Percentiles rank a stretch among this genome's conserved stretches.
These are phyloP conservation scores for Setipinna tenuifilis DNA, from an alignment of 2,797 vertebrate species.

Conservation along the genomic window DNA sequence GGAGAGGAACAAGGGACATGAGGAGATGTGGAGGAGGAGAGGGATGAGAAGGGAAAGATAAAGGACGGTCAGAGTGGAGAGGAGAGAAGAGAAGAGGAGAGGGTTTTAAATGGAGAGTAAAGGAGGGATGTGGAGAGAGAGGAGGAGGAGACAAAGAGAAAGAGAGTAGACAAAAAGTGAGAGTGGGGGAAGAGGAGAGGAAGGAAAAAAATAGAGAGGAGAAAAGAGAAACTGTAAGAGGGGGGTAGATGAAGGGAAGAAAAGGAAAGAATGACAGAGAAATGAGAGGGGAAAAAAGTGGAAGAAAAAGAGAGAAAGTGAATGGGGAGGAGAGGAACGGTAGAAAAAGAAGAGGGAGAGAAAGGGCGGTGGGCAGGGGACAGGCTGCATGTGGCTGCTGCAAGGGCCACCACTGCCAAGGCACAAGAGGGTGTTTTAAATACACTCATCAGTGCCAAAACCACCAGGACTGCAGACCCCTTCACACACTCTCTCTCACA, in stretches of 20 bases:
- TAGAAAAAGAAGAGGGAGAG: not conserved
- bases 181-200: not conserved
- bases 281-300: not conserved
- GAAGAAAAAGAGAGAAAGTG: not conserved
- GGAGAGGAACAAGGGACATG: not conserved
- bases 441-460: not conserved
- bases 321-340: not conserved
- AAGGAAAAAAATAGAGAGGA: not conserved
- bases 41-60: not conserved
- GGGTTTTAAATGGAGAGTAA: too few species aligned
- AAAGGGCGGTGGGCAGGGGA: not conserved
- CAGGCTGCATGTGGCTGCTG: constrained; percentile 6
- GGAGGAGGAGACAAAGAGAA: constrained; percentile 30
- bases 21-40: too few species aligned
- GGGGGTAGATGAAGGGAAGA: not conserved
- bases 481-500: too few species aligned
- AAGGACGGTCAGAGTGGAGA: constrained; percentile 25
- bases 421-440: constrained; percentile 22
- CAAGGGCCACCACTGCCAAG: constrained; percentile 10
- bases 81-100: too few species aligned
- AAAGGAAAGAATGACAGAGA: not conserved
- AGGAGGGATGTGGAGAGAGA: constrained; percentile 8
- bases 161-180: not conserved
- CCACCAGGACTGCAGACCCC: not conserved
- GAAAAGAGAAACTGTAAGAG: not conserved